Conservation (phyloP, 2,113 vertebrate species). For the Tonatia bakeri region DNA sequence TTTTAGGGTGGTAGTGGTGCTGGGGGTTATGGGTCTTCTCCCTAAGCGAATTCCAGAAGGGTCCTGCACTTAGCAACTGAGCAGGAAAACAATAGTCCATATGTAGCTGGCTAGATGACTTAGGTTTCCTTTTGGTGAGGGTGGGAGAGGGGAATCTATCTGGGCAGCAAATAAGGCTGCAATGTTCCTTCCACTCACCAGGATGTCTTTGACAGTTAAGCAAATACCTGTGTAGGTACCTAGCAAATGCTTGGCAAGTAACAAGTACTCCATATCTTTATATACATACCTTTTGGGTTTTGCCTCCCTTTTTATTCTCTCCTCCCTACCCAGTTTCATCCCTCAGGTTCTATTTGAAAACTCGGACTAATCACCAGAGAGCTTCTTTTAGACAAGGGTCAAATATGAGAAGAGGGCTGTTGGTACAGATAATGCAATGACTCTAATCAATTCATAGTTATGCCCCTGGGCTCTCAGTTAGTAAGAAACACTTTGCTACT, state of each 20-base stretch:
- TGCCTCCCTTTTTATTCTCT: not conserved
- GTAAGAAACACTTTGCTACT: not conserved
- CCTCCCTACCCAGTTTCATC: not conserved
- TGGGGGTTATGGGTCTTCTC: not conserved
- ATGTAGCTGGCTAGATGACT: not conserved
- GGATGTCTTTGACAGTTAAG: not conserved
- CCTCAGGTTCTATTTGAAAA: not conserved
- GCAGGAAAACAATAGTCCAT: not conserved
- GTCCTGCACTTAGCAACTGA: not conserved
- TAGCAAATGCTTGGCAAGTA: not conserved
- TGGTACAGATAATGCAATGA: not conserved
- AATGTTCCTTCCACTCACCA: not conserved
- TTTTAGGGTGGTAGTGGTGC: constrained; percentile 6
- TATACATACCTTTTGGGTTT: not conserved
- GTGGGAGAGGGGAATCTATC: not conserved
- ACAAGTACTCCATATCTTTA: not conserved
- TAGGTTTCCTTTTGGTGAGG: not conserved
- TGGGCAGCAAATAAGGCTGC: not conserved
- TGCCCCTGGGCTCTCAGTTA: not conserved
- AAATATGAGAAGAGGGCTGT: not conserved
- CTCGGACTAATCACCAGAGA: not conserved
- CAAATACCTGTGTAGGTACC: not conserved
- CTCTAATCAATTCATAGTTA: not conserved
- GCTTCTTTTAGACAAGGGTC: not conserved
- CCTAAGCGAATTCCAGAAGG: not conserved